These are phyloP conservation scores for Ptychoptera albimana DNA, from an alignment of 2,888 invertebrate genomes.

Conservation along the genomic window DNA sequence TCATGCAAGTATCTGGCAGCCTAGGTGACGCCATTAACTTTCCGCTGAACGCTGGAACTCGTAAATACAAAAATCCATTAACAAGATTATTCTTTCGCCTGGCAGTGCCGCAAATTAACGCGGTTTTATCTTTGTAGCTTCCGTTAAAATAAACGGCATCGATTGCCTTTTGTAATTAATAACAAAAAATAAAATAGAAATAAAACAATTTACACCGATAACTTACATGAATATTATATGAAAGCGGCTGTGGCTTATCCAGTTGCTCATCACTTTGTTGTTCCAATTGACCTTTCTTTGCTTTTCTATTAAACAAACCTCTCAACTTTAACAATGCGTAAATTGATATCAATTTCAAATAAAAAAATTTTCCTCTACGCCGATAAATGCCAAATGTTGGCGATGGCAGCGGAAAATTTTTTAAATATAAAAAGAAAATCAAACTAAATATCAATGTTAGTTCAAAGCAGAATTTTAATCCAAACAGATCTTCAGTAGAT, in stretches of 20 bases:
- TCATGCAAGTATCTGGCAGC: conserved; percentile 41
- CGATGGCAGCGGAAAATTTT: conserved; percentile 11
- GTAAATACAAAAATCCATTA: conserved; percentile 44
- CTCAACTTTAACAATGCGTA: conserved; percentile 23
- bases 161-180: conserved; percentile 42
- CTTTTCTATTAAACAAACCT: neutral
- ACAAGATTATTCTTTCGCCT: conserved; percentile 38
- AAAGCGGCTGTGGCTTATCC: conserved; percentile 40
- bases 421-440: neutral
- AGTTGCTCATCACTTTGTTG: conserved; percentile 27
- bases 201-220: neutral
- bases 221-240: conserved; percentile 33
- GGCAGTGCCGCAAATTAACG: conserved; percentile 42
- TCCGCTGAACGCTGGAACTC: conserved; percentile 36
- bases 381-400: conserved; percentile 37
- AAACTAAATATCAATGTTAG: too few relatives aligned
- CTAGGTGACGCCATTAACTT: conserved; percentile 43
- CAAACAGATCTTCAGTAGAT: too few relatives aligned
- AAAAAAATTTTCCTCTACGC: conserved; percentile 34
- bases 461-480: too few relatives aligned
- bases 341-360: conserved; percentile 35
- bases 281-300: neutral
- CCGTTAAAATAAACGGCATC: conserved; percentile 51
- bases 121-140: conserved; percentile 40
- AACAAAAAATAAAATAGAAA: conserved; percentile 3